Evolutionary conservation across 2,113 vertebrate species (phyloP).

Genomic region (Felis chaus): DNA sequence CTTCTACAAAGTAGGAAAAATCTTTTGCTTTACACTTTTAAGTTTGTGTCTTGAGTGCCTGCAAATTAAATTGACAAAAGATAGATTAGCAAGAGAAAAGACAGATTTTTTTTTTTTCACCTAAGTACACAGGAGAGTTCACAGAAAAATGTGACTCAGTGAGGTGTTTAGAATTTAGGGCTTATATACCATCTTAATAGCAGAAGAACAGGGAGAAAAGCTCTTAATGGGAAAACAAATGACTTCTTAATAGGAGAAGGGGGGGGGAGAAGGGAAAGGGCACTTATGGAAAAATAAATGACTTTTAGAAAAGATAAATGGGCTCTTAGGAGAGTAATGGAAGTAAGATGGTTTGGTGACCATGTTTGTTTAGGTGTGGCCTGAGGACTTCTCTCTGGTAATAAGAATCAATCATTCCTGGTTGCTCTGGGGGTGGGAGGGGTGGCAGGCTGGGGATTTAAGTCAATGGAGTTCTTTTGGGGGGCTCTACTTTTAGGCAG

Average conservation of each 20-base stretch:
- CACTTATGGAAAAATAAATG: background rate
- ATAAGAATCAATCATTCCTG: background rate
- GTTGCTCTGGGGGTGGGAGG: background rate
- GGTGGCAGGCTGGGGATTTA: background rate
- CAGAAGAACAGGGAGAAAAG: background rate
- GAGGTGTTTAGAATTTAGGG: background rate
- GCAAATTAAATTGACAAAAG: background rate
- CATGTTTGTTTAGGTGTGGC: background rate
- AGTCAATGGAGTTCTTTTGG: background rate
- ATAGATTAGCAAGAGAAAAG: background rate
- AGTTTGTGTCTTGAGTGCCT: background rate
- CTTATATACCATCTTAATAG: background rate
- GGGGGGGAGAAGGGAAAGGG: background rate
- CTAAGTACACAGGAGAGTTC: background rate
- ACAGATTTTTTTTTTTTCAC: background rate
- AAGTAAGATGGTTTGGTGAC: background rate
- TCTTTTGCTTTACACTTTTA: background rate
- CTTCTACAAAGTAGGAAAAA: background rate
- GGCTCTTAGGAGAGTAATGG: background rate
- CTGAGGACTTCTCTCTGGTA: background rate
- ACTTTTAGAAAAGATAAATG: constrained; percentile 6
- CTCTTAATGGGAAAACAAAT: background rate
- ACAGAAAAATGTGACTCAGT: constrained; percentile 4
- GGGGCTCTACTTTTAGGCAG: background rate
- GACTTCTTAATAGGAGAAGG: background rate